A percentile compares a stretch with the other conserved stretches of the same genome.
Conservation (phyloP, 2,113 vertebrate species). For the Calypte anna region DNA sequence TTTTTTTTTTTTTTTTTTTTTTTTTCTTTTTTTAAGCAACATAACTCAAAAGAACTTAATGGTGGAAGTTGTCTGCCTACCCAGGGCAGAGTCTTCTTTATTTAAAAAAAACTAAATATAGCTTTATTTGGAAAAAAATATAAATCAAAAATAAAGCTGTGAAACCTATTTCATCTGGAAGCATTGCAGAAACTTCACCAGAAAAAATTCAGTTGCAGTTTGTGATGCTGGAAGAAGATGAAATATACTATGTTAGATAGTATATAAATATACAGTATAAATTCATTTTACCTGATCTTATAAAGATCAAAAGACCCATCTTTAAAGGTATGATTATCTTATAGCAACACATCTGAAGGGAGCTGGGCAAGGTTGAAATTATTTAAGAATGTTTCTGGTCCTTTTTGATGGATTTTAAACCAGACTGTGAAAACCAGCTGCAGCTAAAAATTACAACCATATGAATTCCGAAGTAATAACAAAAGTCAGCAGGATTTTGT, state of each 20-base stretch:
- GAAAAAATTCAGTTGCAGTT: not conserved
- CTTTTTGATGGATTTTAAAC: not conserved
- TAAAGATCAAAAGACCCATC: not conserved
- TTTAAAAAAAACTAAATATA: not conserved
- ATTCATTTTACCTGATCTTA: not conserved
- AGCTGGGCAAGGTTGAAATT: not conserved
- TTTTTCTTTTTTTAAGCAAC: too few species aligned
- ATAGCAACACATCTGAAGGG: not conserved
- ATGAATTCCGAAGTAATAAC: not conserved
- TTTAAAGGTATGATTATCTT: not conserved
- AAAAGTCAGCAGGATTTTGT: not conserved
- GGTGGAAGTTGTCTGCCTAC: not conserved
- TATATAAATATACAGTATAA: not conserved
- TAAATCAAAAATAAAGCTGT: not conserved
- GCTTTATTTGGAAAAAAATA: not conserved
- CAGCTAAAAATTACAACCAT: not conserved
- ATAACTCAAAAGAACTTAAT: not conserved
- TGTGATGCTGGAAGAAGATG: not conserved
- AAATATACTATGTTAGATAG: not conserved
- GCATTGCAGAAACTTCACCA: not conserved
- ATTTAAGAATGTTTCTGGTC: not conserved
- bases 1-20: rapidly evolving
- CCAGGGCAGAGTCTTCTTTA: not conserved
- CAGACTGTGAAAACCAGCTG: not conserved
- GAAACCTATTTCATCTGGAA: not conserved